These are phyloP conservation scores for Heliconius hewitsoni DNA, from an alignment of 1,140 invertebrate genomes.

Conservation along the genomic window DNA sequence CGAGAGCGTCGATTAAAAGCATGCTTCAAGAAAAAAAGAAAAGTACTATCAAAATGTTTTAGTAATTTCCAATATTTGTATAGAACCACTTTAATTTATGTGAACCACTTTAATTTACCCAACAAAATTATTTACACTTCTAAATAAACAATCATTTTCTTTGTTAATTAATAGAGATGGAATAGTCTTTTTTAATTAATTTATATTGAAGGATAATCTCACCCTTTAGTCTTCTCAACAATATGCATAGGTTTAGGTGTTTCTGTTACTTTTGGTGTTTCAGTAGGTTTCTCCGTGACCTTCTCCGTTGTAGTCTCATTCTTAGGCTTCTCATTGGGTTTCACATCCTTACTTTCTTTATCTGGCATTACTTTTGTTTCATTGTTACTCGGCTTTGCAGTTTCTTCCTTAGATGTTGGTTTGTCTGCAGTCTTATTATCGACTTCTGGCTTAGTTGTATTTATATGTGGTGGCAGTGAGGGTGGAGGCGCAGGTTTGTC, in stretches of 20 bases:
- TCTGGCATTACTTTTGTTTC: conserved; percentile 30
- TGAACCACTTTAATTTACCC: no score
- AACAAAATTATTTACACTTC: no score
- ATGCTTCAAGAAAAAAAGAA: no score
- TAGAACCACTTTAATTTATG: no score
- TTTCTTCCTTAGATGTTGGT: conserved; percentile 21
- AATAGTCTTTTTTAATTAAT: no score
- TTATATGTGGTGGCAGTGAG: conserved; percentile 20
- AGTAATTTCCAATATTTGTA: no score
- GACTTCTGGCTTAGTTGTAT: conserved; percentile 6
- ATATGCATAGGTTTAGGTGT: conserved; percentile 45
- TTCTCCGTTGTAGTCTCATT: conserved; percentile 37
- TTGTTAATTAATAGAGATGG: no score
- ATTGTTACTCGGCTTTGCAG: neutral
- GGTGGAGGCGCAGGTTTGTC: conserved; percentile 3
- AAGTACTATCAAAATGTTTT: no score
- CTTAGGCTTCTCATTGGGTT: conserved; percentile 39
- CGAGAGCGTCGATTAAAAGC: no score
- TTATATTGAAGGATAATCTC: conserved; percentile 26
- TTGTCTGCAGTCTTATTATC: conserved; percentile 32
- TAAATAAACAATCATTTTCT: no score
- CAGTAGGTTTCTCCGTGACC: conserved; percentile 37
- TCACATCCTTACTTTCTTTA: conserved; percentile 26
- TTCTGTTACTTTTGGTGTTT: conserved; percentile 33
- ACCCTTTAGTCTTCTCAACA: conserved; percentile 54